phyloP scores from a whole-genome alignment of 1,140 invertebrate species.

The Adoxophyes honmai region DNA sequence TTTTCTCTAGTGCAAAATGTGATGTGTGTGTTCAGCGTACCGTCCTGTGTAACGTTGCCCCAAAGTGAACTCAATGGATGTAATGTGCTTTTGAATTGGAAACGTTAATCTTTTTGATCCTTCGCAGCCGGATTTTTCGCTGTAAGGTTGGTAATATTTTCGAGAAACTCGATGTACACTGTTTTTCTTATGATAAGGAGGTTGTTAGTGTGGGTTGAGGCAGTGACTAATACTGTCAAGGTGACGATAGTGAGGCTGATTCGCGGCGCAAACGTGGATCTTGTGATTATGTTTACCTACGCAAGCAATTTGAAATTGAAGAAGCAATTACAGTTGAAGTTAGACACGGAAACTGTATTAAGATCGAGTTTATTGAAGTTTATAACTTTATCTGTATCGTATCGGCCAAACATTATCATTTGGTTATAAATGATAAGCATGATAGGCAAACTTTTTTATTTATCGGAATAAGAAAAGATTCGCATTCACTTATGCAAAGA shows the following conservation, averaged over 20 bases:
- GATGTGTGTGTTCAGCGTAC: conserved; percentile 63
- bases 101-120: conserved; percentile 43
- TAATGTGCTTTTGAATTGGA: conserved; percentile 65
- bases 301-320: too few relatives aligned
- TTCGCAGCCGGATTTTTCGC: conserved; percentile 33
- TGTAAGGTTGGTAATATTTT: conserved; percentile 31
- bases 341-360: too few relatives aligned
- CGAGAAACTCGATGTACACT: not conserved
- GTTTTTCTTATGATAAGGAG: conserved; percentile 4
- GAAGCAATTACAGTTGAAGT: too few relatives aligned
- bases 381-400: too few relatives aligned
- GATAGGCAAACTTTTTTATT: too few relatives aligned
- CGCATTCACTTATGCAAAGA: too few relatives aligned
- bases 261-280: not conserved
- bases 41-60: conserved; percentile 58
- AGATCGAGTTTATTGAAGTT: too few relatives aligned
- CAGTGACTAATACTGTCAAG: conserved; percentile 30
- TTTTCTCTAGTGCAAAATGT: conserved; percentile 66
- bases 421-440: too few relatives aligned
- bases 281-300: conserved; percentile 15
- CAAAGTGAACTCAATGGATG: conserved; percentile 56
- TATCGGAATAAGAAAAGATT: too few relatives aligned
- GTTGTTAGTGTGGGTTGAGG: conserved; percentile 17
- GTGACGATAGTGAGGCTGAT: conserved; percentile 15
- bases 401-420: too few relatives aligned